Evolutionary conservation across 2,113 vertebrate species (phyloP), one percentile per base, ranked within the genome.

Genomic region (Gobiocypris rarus): DNA sequence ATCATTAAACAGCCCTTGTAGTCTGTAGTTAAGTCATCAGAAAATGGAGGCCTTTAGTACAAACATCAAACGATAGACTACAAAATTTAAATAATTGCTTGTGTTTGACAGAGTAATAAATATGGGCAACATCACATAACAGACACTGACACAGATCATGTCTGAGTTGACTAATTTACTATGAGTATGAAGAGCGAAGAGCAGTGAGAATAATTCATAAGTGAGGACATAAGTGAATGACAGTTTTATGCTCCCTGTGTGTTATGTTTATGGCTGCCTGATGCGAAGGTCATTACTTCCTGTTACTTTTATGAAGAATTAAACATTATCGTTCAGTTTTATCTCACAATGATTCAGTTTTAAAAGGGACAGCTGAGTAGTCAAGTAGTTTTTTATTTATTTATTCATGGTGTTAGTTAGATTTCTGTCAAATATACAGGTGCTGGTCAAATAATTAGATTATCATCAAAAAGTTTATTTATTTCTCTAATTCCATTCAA

Each of bases 161-260:
- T 77, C 22, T 58, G 31, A 58, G 52, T 41, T 58, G 75, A 22
- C 17, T 77, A 77, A 77, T 59, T 41, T 15, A 59, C 38, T 58
- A 38, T 24, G 31, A 41, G 14, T 14, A 76, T 54, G 17, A 77
- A 59, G 34, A 76, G 17, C 1, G 19, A 26, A 50, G 11, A 31
- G 17, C 31, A 77, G 6, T 58, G 34, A 58, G 22, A 31, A 58
- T 76, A 58, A 76, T 56, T 76, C 1, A 58, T 76, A 22, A 58
- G 10, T n/a, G 22, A 41, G 31, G 19, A 38, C 5, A 38, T 76
- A 58, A n/a, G 31, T 38, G 19, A 41, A 41, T 4, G 19, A 22
- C 73, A 58, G 52, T 38, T 76, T 38, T 2, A 58, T 58, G 6
- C 1, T 56, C 11, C 34, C 52, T n/a, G 75, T 76, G 19, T 58